phyloP scores from a whole-genome alignment of 1,140 invertebrate genomes.

The Homarus americanus region DNA sequence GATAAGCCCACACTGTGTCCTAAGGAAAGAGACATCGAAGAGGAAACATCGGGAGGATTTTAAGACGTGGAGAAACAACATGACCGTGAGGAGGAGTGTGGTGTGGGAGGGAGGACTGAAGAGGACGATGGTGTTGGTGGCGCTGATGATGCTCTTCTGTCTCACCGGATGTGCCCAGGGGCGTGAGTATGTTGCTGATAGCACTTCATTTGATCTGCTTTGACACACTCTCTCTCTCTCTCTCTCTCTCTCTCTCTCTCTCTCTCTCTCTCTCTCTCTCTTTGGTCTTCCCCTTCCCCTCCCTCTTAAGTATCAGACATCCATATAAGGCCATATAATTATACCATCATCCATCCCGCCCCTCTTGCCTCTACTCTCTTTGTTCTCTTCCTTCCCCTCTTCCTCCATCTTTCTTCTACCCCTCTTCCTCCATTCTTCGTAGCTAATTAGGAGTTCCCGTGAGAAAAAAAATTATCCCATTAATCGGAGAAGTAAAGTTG shows the following conservation, averaged over 20 bases:
- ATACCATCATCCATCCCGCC: neutral
- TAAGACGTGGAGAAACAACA: too few relatives aligned
- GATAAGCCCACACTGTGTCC: neutral
- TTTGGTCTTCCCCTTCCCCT: neutral
- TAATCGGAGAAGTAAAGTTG: too few relatives aligned
- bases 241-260: neutral
- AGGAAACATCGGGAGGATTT: too few relatives aligned
- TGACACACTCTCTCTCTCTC: neutral
- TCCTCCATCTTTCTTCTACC: neutral
- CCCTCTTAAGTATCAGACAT: too few relatives aligned
- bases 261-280: neutral
- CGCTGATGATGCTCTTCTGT: neutral
- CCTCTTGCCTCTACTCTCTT: neutral
- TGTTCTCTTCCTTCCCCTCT: neutral
- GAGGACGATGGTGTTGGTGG: neutral
- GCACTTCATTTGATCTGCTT: neutral
- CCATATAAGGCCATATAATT: too few relatives aligned
- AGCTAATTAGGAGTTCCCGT: too few relatives aligned
- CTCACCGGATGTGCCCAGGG: constrained; percentile 53
- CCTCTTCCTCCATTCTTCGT: too few relatives aligned
- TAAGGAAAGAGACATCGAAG: neutral
- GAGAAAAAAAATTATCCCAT: too few relatives aligned
- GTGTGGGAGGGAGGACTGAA: neutral
- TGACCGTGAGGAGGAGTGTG: neutral
- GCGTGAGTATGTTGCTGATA: constrained; percentile 37